Evolutionary conservation across 2,797 vertebrate species (phyloP), one percentile per base, ranked within the genome.

Genomic region (Enteromius unitaeniatus): DNA sequence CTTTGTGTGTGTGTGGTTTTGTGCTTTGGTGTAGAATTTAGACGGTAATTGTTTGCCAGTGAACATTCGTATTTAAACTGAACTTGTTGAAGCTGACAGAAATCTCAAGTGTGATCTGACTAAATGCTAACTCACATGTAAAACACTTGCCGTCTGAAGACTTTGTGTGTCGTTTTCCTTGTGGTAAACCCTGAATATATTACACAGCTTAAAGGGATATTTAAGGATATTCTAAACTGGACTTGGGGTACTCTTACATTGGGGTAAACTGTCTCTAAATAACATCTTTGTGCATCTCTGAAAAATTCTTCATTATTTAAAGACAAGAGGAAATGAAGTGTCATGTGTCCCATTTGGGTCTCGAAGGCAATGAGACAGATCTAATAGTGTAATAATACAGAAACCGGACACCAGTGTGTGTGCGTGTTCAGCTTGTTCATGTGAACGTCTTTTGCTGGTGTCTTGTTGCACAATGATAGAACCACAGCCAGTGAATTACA

Each of bases 301-400:
- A 23, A 64, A 3, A 21, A 19, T 9, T 23, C 7, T 47, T 34
- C 1, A 19, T 73, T 23, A 23, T n/a, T 6, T 47, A 23, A 23
- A 60, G 79, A 62, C 21, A 7, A 5, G 23, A 31, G 67, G 11
- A 58, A 26, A 73, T 60, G 37, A 72, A 60, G 51, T 21, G 53
- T 60, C 14, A 3, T 45, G 34, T 45, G 51, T 45, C 51, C 23
- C 1, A 5, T 34, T 81, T 17, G 34, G 28, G 37, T 34, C 13
- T 62, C 17, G 13, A 74, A 64, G 40, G 69, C 69, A 64, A 6
- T 21, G 80, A 65, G 58, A 82, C 28, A 11, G 28, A 82, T 82
- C 42, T 75, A 65, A 74, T 75, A 62, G 70, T 49, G 80, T 81
- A 31, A 49, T 82, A 75, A 82, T 65, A 51, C n/a, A 74, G 58